These are phyloP conservation scores for Aricia agestis DNA, from an alignment of 1,140 invertebrate species.

Conservation along the genomic window DNA sequence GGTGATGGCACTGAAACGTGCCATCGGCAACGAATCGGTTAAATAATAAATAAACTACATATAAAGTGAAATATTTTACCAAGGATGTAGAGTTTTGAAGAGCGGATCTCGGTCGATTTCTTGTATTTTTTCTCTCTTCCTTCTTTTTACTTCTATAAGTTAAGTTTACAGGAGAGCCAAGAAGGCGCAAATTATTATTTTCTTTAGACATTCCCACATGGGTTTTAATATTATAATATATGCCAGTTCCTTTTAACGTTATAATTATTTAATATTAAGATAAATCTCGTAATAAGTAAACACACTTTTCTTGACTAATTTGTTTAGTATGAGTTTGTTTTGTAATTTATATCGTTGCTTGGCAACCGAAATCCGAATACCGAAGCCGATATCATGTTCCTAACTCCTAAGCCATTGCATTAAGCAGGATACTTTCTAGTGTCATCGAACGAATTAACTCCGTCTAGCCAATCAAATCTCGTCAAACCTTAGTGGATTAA, in stretches of 20 bases:
- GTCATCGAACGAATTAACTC: no score
- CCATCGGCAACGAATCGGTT: no score
- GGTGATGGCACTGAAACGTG: no score
- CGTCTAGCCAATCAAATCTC: no score
- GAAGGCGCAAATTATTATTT: conserved; percentile 55
- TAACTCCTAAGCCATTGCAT: no score
- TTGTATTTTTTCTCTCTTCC: conserved; percentile 53
- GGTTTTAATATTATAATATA: not conserved
- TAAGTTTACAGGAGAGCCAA: conserved; percentile 64
- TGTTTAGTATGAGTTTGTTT: conserved; percentile 25
- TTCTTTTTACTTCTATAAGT: conserved; percentile 60
- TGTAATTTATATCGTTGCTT: conserved; percentile 42
- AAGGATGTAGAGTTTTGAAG: conserved; percentile 53
- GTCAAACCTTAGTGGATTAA: no score
- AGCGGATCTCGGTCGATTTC: conserved; percentile 56
- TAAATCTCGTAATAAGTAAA: conserved; percentile 2
- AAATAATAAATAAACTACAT: no score
- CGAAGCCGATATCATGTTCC: no score
- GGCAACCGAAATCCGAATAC: no score
- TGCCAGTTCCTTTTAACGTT: no score
- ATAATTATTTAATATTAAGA: not conserved
- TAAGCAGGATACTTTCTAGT: no score
- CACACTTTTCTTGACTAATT: conserved; percentile 19
- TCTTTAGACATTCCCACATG: conserved; percentile 66
- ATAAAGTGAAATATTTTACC: conserved; percentile 37